A percentile compares a stretch with the other conserved stretches of the same genome.
Evolutionary conservation across 2,113 vertebrate genomes (phyloP).

Genomic region (Psettodes erumei): DNA sequence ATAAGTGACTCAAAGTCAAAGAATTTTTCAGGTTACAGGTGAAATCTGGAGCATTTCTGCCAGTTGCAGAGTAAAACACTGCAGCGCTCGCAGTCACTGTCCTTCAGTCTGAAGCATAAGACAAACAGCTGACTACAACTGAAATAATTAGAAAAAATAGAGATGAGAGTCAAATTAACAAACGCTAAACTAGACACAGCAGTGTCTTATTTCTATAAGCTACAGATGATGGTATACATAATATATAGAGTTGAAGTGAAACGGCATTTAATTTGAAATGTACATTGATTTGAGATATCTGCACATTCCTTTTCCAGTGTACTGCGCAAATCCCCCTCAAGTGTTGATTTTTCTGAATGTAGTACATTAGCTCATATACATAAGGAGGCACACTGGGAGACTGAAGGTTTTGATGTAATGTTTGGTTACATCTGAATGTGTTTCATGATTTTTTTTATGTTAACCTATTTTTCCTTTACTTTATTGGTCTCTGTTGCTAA

Average conservation of each 20-base stretch:
- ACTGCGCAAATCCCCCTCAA: background rate
- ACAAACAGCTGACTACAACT: conserved; percentile 7
- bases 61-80: background rate
- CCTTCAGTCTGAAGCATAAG: conserved; percentile 11
- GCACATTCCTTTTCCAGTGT: conserved; percentile 41
- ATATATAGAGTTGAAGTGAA: conserved; percentile 19
- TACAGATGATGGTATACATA: conserved; percentile 41
- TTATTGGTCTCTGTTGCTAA: background rate
- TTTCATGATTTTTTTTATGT: conserved; percentile 10
- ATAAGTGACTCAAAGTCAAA: conserved; percentile 39
- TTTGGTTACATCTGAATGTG: conserved; percentile 31
- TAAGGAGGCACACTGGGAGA: conserved; percentile 62
- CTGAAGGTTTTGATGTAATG: conserved; percentile 38
- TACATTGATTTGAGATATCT: conserved; percentile 52
- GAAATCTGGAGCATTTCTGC: conserved; percentile 23
- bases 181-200: conserved; percentile 32
- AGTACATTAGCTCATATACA: conserved; percentile 14
- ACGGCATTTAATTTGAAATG: conserved; percentile 46
- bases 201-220: conserved; percentile 7
- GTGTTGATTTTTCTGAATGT: conserved; percentile 20
- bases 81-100: background rate
- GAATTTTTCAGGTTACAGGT: conserved; percentile 21
- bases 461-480: background rate
- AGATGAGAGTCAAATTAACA: conserved; percentile 17
- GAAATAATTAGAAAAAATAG: conserved; percentile 25